phyloP scores from a whole-genome alignment of 23 tunicate species.

The Clavelina lepadiformis region DNA sequence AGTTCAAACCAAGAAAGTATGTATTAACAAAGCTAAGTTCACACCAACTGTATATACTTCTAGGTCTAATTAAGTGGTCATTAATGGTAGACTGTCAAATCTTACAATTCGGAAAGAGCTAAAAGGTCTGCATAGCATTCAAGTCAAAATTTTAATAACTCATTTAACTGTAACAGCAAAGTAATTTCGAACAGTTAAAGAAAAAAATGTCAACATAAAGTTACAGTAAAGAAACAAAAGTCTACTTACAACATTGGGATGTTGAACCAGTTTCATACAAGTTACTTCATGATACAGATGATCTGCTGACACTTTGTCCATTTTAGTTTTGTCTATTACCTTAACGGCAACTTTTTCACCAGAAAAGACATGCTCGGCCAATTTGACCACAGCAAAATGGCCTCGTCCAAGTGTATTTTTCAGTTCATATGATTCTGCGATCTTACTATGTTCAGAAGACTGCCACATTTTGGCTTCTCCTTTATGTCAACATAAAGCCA shows the following conservation, averaged over 20 bases:
- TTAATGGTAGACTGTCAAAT: too few species aligned
- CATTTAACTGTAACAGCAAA: background rate
- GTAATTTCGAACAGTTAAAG: background rate
- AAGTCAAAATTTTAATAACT: background rate
- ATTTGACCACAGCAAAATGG: constrained; percentile 94
- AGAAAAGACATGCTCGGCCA: constrained; percentile 92
- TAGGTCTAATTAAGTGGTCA: too few species aligned
- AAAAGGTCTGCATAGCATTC: too few species aligned
- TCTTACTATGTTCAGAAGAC: constrained; percentile 60
- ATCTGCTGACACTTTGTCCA: constrained; percentile 80
- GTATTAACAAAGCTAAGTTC: too few species aligned
- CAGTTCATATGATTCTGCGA: constrained; percentile 69
- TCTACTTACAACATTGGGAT: constrained; percentile 98
- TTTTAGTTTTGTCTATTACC: constrained; percentile 92
- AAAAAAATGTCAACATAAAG: background rate
- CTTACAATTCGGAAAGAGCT: too few species aligned
- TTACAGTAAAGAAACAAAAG: too few species aligned
- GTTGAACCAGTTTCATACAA: constrained; percentile 97
- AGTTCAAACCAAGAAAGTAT: too few species aligned
- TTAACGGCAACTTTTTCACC: constrained; percentile 97
- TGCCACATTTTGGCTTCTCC: constrained; percentile 54
- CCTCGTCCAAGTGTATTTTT: constrained; percentile 89
- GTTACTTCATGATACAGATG: constrained; percentile 97
- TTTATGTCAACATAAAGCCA: constrained; percentile 3
- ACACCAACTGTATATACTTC: too few species aligned